These are phyloP conservation scores for Nemotelus pantherinus DNA, from an alignment of 2,888 invertebrate species.

Conservation along the genomic window DNA sequence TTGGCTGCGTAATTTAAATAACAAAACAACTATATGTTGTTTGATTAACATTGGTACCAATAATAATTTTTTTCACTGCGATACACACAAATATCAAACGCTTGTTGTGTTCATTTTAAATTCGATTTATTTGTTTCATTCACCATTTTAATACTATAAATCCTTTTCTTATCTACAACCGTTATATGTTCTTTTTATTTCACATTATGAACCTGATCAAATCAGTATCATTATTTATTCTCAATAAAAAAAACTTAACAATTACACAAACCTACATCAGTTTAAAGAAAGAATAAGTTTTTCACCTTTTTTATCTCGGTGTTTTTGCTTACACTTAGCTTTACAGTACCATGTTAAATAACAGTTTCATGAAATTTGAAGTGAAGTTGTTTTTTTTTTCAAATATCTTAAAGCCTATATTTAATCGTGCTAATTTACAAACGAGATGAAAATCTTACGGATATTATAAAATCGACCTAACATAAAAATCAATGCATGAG, in stretches of 20 bases:
- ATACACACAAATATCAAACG: background rate
- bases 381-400: background rate
- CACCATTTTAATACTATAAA: conserved; percentile 20
- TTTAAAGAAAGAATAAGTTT: conserved; percentile 15
- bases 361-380: background rate
- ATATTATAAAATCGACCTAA: too few relatives aligned
- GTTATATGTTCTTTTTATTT: background rate
- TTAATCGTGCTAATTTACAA: background rate
- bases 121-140: conserved; percentile 26
- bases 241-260: conserved; percentile 15
- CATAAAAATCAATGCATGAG: too few relatives aligned
- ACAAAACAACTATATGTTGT: too few relatives aligned
- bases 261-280: conserved; percentile 10
- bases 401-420: background rate
- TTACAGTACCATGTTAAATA: background rate
- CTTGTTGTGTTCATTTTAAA: background rate
- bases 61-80: too few relatives aligned
- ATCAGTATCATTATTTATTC: background rate
- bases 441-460: too few relatives aligned
- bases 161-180: conserved; percentile 11
- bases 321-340: background rate
- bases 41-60: too few relatives aligned
- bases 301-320: background rate
- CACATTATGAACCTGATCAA: background rate
- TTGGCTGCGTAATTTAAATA: too few relatives aligned